phyloP scores from a whole-genome alignment of 2,888 invertebrate genomes.

The Tryphoninae sp. region DNA sequence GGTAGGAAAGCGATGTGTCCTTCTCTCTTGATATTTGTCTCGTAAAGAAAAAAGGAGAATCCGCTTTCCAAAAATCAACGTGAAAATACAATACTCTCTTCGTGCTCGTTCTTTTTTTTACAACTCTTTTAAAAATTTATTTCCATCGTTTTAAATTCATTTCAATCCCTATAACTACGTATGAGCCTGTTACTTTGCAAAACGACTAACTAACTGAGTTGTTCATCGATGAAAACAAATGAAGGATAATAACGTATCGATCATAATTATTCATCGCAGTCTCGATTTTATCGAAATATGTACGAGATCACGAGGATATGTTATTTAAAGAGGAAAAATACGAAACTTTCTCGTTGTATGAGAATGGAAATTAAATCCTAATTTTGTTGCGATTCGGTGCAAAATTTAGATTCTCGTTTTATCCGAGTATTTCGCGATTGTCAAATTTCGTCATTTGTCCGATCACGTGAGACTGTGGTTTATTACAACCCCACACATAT shows the following conservation, averaged over 20 bases:
- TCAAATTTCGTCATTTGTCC: constrained; percentile 12
- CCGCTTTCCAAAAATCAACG: constrained; percentile 41
- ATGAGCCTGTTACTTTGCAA: not conserved
- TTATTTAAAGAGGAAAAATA: not conserved
- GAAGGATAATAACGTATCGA: not conserved
- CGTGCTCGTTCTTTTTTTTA: not conserved
- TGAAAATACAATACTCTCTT: not conserved
- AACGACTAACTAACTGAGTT: not conserved
- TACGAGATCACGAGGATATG: not conserved
- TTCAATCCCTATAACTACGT: not conserved
- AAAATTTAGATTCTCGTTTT: not conserved
- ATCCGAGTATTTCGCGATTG: not conserved
- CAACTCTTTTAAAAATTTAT: constrained; percentile 18
- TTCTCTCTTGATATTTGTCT: constrained; percentile 32
- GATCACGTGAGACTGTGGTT: constrained; percentile 17
- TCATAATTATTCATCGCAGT: not conserved
- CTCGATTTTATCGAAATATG: not conserved
- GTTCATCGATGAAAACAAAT: not conserved
- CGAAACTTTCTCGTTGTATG: no score
- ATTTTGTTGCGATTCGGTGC: constrained; percentile 24
- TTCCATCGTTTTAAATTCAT: not conserved
- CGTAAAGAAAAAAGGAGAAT: constrained; percentile 30
- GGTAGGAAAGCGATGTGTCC: constrained; percentile 56
- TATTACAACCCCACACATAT: not conserved
- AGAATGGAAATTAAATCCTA: no score